Conservation (phyloP, 2,888 invertebrate genomes). For the Apamea monoglypha region DNA sequence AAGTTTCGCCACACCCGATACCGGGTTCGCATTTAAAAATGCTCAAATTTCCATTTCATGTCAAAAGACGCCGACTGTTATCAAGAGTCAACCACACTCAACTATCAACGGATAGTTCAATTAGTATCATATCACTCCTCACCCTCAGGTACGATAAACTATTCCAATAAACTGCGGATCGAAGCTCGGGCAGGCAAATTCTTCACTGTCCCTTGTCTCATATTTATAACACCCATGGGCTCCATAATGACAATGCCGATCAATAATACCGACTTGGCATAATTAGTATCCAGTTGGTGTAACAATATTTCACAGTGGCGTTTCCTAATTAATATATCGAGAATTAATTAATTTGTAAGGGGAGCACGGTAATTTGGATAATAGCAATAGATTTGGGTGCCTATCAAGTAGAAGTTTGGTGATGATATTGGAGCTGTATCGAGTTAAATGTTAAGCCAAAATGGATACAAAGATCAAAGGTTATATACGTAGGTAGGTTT, state of each 20-base stretch:
- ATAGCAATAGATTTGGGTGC: constrained; percentile 38
- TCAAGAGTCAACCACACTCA: neutral
- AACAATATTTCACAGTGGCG: constrained; percentile 50
- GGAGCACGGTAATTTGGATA: constrained; percentile 31
- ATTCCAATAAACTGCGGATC: constrained; percentile 23
- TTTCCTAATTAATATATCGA: constrained; percentile 58
- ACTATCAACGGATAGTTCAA: neutral
- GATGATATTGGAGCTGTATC: constrained; percentile 29
- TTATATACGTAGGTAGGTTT: neutral
- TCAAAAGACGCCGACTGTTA: neutral
- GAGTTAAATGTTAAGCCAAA: constrained; percentile 26
- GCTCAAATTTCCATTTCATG: constrained; percentile 2
- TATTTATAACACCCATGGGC: constrained; percentile 41
- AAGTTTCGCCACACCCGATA: neutral
- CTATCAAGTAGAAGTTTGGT: constrained; percentile 29
- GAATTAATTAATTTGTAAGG: constrained; percentile 54
- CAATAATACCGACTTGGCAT: constrained; percentile 36
- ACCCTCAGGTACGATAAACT: constrained; percentile 34
- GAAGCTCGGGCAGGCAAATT: constrained; percentile 16
- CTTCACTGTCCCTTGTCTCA: constrained; percentile 26
- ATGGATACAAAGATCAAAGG: constrained; percentile 31
- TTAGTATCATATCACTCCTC: constrained; percentile 17
- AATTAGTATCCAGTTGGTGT: constrained; percentile 30
- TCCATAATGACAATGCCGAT: constrained; percentile 6
- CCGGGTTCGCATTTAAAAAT: neutral